Conservation (phyloP, 2,797 vertebrate genomes). For the Galago senegalensis region DNA sequence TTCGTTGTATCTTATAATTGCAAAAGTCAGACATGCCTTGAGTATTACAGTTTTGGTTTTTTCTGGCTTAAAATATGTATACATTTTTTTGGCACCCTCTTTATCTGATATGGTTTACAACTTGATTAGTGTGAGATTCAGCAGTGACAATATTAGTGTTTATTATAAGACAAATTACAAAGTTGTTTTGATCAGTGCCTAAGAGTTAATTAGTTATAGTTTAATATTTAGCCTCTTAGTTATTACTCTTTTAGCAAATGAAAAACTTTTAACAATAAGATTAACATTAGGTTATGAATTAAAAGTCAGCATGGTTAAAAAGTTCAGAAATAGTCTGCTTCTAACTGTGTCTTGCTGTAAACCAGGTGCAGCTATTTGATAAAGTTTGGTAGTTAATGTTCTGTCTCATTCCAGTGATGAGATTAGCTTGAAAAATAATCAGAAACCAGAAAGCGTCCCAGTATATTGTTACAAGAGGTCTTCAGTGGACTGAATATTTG, state of each 20-base stretch:
- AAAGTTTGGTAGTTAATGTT: neutral
- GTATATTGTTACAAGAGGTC: neutral
- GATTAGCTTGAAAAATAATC: conserved; percentile 14
- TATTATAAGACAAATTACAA: neutral
- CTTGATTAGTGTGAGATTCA: neutral
- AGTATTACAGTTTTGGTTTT: no score
- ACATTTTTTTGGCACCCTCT: neutral
- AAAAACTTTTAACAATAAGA: conserved; percentile 38
- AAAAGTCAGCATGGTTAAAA: conserved; percentile 13
- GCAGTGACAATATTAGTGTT: neutral
- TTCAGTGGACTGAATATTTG: neutral
- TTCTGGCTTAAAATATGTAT: no score
- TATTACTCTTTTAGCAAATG: neutral
- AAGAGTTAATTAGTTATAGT: conserved; percentile 32
- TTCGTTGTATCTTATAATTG: no score
- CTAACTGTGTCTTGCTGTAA: neutral
- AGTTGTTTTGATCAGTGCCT: neutral
- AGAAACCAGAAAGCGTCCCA: neutral
- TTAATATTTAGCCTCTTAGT: conserved; percentile 44
- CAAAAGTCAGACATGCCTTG: no score
- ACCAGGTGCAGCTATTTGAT: neutral
- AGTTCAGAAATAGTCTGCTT: conserved; percentile 33
- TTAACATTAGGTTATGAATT: neutral
- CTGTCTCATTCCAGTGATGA: neutral
- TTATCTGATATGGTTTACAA: neutral